Conservation (phyloP, 2,797 vertebrate species). For the Notolabrus celidotus region DNA sequence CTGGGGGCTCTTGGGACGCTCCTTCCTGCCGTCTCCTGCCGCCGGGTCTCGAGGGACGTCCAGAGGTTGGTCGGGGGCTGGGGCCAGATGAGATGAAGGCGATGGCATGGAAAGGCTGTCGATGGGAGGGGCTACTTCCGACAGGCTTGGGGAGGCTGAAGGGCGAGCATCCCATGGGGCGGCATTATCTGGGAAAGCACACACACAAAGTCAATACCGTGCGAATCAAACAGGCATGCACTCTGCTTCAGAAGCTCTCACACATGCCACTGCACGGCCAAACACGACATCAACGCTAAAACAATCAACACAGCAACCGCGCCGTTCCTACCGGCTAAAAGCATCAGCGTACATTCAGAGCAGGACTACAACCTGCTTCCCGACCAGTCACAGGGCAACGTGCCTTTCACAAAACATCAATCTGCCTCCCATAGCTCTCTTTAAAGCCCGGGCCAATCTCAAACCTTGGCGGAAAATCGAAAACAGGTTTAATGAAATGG, state of each 20-base stretch:
- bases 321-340: constrained; percentile 49
- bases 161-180: constrained; percentile 93
- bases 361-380: constrained; percentile 38
- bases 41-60: constrained; percentile 88
- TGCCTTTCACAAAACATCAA: constrained; percentile 62
- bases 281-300: constrained; percentile 14
- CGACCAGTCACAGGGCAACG: constrained; percentile 41
- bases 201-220: constrained; percentile 37
- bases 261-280: constrained; percentile 56
- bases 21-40: constrained; percentile 88
- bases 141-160: constrained; percentile 96
- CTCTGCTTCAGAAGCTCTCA: constrained; percentile 25
- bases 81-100: constrained; percentile 94
- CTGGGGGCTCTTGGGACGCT: constrained; percentile 90
- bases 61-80: constrained; percentile 91
- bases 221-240: background rate
- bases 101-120: constrained; percentile 92
- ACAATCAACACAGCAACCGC: constrained; percentile 45
- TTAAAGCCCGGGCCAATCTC: constrained; percentile 64
- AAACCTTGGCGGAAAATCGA: constrained; percentile 69
- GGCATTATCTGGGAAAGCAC: constrained; percentile 92
- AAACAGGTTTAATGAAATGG: constrained; percentile 79
- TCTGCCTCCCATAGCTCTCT: constrained; percentile 61
- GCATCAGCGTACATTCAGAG: constrained; percentile 37
- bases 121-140: constrained; percentile 94